Evolutionary conservation across 2,113 vertebrate genomes (phyloP).

Genomic region (Serilophus lunatus): DNA sequence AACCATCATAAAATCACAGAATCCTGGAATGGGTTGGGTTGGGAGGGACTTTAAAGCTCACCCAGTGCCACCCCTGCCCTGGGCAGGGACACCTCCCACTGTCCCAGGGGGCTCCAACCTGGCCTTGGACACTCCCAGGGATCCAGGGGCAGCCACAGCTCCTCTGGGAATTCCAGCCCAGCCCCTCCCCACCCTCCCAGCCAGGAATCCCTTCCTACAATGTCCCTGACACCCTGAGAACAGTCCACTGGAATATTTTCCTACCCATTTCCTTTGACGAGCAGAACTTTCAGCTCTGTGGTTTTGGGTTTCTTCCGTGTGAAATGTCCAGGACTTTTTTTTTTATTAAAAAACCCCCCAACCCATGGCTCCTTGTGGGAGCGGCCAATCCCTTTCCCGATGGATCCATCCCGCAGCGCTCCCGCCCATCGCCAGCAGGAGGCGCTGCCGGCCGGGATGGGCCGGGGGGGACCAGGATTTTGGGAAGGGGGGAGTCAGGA

Average conservation of each 20-base stretch:
- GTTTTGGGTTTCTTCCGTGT: fast-evolving
- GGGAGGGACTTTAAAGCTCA: neutral
- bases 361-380: fast-evolving
- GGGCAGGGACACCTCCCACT: neutral
- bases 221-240: too few relatives aligned
- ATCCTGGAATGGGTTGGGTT: neutral
- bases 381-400: neutral
- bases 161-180: neutral
- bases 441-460: neutral
- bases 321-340: neutral
- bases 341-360: fast-evolving
- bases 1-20: neutral
- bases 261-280: neutral
- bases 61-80: neutral
- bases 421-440: neutral
- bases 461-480: neutral
- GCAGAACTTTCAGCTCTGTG: neutral
- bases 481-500: fast-evolving
- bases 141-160: neutral
- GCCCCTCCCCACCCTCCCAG: fast-evolving
- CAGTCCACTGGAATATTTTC: neutral
- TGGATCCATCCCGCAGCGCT: neutral
- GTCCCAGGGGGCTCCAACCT: fast-evolving
- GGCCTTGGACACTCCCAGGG: fast-evolving
- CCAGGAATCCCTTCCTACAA: neutral